Percentiles rank a stretch among this genome's conserved stretches.
Evolutionary conservation across 1,140 invertebrate species (phyloP).

Genomic region (Psilanteris sp.): DNA sequence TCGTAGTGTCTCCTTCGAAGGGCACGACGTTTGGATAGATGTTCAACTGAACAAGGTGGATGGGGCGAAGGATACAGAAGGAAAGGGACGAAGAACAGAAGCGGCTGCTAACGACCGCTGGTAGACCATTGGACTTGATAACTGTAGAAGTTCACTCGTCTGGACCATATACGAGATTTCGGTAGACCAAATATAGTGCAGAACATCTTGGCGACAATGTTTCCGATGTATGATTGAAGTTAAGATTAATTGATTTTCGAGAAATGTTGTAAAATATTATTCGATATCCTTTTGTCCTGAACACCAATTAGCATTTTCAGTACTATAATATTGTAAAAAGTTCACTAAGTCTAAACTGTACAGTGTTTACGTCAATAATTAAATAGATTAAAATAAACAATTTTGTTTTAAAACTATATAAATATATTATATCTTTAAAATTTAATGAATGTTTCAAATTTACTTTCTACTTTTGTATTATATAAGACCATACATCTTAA

Average conservation of each 20-base stretch:
- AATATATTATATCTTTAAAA: too few relatives aligned
- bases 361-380: too few relatives aligned
- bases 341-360: too few relatives aligned
- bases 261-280: too few relatives aligned
- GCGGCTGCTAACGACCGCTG: slow-evolving; percentile 75
- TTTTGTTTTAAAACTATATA: too few relatives aligned
- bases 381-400: too few relatives aligned
- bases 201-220: slow-evolving; percentile 30
- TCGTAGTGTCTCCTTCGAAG: slow-evolving; percentile 33
- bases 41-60: slow-evolving; percentile 30
- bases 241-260: slow-evolving; percentile 28
- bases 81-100: slow-evolving; percentile 44
- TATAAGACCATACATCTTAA: too few relatives aligned
- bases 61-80: slow-evolving; percentile 1
- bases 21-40: slow-evolving; percentile 27
- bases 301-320: too few relatives aligned
- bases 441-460: too few relatives aligned
- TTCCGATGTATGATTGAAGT: slow-evolving; percentile 18
- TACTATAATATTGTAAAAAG: too few relatives aligned
- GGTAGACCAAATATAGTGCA: slow-evolving; percentile 30
- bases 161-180: slow-evolving; percentile 59
- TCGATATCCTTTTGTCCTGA: too few relatives aligned
- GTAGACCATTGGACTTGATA: slow-evolving; percentile 73
- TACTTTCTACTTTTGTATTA: too few relatives aligned
- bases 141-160: slow-evolving; percentile 68